Evolutionary conservation across 1,140 invertebrate genomes (phyloP), one percentile per base, ranked within the genome.

Genomic region (Linepithema humile): DNA sequence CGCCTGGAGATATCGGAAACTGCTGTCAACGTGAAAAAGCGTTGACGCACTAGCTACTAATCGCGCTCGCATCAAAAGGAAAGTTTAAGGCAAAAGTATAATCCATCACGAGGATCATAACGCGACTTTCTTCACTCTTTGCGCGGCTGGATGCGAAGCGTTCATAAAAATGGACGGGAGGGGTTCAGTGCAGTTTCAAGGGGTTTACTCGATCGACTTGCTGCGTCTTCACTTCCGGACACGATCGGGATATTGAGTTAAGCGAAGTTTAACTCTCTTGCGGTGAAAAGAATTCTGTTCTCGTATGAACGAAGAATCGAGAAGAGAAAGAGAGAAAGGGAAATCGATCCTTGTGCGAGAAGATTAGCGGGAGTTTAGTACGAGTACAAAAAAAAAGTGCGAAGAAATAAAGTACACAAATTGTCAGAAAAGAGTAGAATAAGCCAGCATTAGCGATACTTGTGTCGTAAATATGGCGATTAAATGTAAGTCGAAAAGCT

Each of bases 31-130:
- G 17, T 38, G 3, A 23, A 70, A 80, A 80, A 65, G 40, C 48
- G 26, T 35, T 69, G 48, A 80, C 75, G 4, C 23, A 29, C 5
- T 35, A 23, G 1, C 10, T 29, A 20, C 26, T 67, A 67, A 43
- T 38, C 48, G 12, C n/a, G 73, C 4, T 40, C 17, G 35, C 43
- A 38, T 4, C 53, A 9, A 1, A 53, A 55, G 62, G 26, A 69
- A 65, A 40, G 48, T 69, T 69, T 6, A 55, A 69, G 12, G 26
- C 64, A 55, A 69, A 12, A 40, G 45, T 29, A 15, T 23, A 69
- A 80, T 80, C 35, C 64, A 70, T 80, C 75, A 80, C 7, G 43
- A 6, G 7, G 26, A 55, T 55, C 35, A 70, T 80, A 70, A 70
- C 48, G 64, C 35, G 35, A 69, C 48, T 55, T 70, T 80, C 64